Conservation (phyloP, 2,113 vertebrate species). For the Cyphomyrus plagiostoma region DNA sequence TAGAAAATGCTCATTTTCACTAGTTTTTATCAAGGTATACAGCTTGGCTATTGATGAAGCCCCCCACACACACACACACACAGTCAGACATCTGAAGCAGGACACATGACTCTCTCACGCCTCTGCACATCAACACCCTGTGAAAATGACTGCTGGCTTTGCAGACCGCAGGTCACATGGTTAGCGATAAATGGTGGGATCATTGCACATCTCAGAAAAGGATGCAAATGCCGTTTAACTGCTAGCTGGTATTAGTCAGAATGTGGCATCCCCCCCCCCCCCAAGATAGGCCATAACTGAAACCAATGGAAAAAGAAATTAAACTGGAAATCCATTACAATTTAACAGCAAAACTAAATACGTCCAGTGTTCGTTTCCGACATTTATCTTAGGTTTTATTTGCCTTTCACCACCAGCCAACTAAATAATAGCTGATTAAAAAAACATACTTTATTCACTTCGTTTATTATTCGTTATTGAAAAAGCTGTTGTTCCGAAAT, state of each 20-base stretch:
- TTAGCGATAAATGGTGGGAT: neutral
- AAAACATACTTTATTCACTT: neutral
- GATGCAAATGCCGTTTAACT: neutral
- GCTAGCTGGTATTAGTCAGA: neutral
- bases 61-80: neutral
- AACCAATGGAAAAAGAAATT: neutral
- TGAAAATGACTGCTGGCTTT: neutral
- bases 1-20: neutral
- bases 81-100: neutral
- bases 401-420: neutral
- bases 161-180: neutral
- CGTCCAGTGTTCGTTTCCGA: neutral
- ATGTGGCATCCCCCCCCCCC: neutral
- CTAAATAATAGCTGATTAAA: neutral
- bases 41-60: neutral
- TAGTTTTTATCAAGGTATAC: neutral
- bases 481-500: neutral
- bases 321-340: neutral
- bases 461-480: neutral
- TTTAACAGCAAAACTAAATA: neutral
- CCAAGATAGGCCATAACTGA: neutral
- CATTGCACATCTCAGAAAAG: neutral
- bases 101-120: no score
- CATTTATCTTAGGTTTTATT: neutral
- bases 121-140: neutral